Conservation (phyloP, 2,113 vertebrate species). For the Sialia sialis region DNA sequence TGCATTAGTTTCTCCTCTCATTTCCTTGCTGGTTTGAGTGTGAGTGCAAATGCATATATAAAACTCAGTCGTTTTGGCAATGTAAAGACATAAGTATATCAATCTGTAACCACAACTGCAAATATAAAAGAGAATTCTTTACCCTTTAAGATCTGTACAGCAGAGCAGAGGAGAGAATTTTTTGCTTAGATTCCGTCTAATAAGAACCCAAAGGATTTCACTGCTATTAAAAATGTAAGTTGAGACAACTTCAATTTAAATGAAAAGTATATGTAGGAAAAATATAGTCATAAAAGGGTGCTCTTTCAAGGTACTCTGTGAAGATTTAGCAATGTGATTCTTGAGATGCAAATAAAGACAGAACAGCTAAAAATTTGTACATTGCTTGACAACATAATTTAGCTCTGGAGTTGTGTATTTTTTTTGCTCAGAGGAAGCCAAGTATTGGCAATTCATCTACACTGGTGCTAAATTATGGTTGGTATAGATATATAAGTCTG, state of each 20-base stretch:
- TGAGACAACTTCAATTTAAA: neutral
- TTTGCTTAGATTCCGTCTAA: neutral
- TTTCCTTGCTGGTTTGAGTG: neutral
- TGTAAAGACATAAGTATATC: neutral
- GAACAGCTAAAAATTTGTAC: neutral
- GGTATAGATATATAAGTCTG: neutral
- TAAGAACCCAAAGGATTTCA: slow-evolving; percentile 16
- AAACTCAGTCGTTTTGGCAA: neutral
- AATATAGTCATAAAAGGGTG: neutral
- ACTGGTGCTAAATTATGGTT: neutral
- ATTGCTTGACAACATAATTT: neutral
- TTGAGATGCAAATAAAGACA: neutral
- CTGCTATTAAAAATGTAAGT: slow-evolving; percentile 20
- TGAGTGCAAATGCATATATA: neutral
- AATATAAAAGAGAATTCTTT: neutral
- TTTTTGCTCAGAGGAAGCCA: neutral
- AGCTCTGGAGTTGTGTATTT: neutral
- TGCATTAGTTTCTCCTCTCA: neutral
- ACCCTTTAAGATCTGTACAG: neutral
- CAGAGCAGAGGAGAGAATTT: neutral
- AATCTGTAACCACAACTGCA: neutral
- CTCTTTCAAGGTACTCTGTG: neutral
- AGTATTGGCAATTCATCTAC: slow-evolving; percentile 14
- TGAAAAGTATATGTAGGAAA: neutral
- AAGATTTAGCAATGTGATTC: neutral